Conservation (phyloP, 2,888 invertebrate genomes). For the Trichopria drosophilae region DNA sequence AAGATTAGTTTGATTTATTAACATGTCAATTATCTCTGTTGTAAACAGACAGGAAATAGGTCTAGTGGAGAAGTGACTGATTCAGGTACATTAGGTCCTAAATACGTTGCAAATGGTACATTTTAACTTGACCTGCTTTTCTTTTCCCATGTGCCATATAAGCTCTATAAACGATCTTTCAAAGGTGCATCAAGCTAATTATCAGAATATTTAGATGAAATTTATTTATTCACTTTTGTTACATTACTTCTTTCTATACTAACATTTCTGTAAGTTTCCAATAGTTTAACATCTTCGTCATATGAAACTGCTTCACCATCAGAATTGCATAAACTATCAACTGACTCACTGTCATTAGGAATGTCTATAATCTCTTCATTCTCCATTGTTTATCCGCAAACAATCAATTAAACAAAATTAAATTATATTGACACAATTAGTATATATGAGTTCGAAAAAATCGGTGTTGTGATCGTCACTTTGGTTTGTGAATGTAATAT, state of each 20-base stretch:
- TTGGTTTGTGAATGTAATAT: too few relatives aligned
- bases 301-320: slow-evolving; percentile 2
- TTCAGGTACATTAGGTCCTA: slow-evolving; percentile 10
- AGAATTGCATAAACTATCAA: slow-evolving; percentile 9
- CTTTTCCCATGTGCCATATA: slow-evolving; percentile 11
- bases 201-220: slow-evolving; percentile 7
- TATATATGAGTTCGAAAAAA: too few relatives aligned
- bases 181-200: slow-evolving; percentile 10
- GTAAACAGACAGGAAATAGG: too few relatives aligned
- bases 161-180: slow-evolving; percentile 8
- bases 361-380: slow-evolving; percentile 6
- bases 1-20: slow-evolving; percentile 36
- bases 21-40: slow-evolving; percentile 25
- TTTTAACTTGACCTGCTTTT: slow-evolving; percentile 4
- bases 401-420: too few relatives aligned
- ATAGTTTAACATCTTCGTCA: background rate
- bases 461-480: too few relatives aligned
- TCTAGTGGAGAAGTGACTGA: slow-evolving; percentile 21
- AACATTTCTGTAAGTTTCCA: too few relatives aligned
- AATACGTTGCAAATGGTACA: background rate
- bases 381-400: too few relatives aligned
- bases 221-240: too few relatives aligned
- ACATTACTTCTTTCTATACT: too few relatives aligned
- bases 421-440: too few relatives aligned
- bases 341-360: slow-evolving; percentile 8